Percentiles rank a stretch among this genome's conserved stretches.
phyloP scores from a whole-genome alignment of 2,113 vertebrate species.

The Prietella phreatophila region DNA sequence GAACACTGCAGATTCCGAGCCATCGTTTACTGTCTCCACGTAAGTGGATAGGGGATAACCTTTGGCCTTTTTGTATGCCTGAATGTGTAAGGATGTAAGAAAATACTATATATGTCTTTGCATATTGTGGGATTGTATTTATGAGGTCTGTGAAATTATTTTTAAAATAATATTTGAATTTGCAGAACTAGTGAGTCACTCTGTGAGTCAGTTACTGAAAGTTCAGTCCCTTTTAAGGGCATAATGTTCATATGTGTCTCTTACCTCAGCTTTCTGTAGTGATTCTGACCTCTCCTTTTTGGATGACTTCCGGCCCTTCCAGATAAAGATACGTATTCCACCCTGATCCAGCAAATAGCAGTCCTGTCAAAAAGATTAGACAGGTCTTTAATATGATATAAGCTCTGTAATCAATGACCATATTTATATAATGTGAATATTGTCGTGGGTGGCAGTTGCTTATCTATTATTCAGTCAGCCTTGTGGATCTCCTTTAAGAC shows the following conservation, averaged over 20 bases:
- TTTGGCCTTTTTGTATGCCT: slow-evolving; percentile 87
- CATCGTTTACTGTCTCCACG: slow-evolving; percentile 79
- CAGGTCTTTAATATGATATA: not conserved
- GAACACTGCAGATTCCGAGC: slow-evolving; percentile 77
- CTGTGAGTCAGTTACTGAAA: not conserved
- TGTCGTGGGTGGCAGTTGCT: not conserved
- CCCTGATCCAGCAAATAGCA: slow-evolving; percentile 86
- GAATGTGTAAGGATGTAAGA: not conserved
- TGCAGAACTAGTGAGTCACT: not conserved
- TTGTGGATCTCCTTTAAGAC: not conserved
- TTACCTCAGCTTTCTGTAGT: slow-evolving; percentile 72
- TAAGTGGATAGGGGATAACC: slow-evolving; percentile 74
- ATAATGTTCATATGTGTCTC: slow-evolving; percentile 27
- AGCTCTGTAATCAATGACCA: not conserved
- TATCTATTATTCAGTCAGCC: not conserved
- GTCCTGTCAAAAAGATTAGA: slow-evolving; percentile 70
- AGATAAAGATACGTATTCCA: slow-evolving; percentile 79
- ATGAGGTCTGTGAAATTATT: not conserved
- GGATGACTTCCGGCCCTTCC: slow-evolving; percentile 80
- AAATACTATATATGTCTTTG: not conserved
- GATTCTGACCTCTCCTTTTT: slow-evolving; percentile 74
- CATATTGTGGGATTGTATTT: not conserved
- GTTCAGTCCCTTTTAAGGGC: not conserved
- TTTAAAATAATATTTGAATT: not conserved
- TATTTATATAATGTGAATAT: not conserved